Base-by-base conservation (phyloP, 1,140 invertebrate genomes). In the Drosophila aff. region DNA sequence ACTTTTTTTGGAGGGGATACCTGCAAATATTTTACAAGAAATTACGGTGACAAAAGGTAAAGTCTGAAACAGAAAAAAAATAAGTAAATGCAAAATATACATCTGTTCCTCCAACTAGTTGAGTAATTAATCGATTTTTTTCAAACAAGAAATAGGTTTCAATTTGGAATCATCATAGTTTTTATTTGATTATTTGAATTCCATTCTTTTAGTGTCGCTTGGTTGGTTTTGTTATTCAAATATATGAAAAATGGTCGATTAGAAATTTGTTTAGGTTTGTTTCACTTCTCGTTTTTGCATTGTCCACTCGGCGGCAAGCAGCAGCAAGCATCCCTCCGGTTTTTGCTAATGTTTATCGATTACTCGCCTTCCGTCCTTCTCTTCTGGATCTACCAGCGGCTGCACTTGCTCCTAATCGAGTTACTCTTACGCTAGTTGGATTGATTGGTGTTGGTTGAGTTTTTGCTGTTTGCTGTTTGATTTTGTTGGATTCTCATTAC, bases 221-320 rank as follows among this genome's bases (percentile, higher is more conserved):
- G 49, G 33, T 77, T 77, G 53, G 23, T 72, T 76, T 74, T 87
- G 73, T 86, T 86, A 90, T 90, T 89, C 78, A 90, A 90, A 74
- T 90, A 90, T 74, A 89, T 79, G 84, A 90, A 89, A 86, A 89
- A 89, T 89, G 77, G 75, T 89, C 85, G 85, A 90, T 89, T 84
- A 89, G 85, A 89, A 89, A 84, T 81, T 74, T 63, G 57, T 90
- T 75, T 81, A 73, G 64, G 65, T 67, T 77, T 71, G 31, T 57
- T 62, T 72, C 23, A 61, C 36, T 66, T 55, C 36, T 67, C 18
- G 61, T 58, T 50, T 69, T 73, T 82, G 60, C 62, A 69, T 47
- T 33, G 63, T 64, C 40, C 62, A 76, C 46, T 41, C 46, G 21
- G 13, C 36, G 61, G 23, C 23, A 23, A 23, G 23, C 26, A 26